Conservation (phyloP, 2,797 vertebrate genomes). For the Hemibagrus guttatus region DNA sequence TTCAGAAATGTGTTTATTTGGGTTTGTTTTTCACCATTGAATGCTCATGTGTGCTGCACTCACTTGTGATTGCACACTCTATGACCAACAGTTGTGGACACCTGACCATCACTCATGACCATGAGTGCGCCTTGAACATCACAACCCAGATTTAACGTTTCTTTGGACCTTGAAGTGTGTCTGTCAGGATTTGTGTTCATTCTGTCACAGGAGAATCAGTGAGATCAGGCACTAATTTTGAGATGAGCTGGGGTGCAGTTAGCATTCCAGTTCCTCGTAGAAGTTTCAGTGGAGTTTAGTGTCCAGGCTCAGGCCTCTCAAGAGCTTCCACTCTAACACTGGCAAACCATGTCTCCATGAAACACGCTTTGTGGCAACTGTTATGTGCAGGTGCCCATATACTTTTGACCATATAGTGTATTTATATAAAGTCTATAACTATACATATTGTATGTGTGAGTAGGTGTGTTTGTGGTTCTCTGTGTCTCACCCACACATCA, state of each 20-base stretch:
- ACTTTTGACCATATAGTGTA: background rate
- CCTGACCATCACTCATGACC: background rate
- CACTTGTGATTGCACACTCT: conserved; percentile 1
- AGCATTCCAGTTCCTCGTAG: background rate
- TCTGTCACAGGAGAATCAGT: background rate
- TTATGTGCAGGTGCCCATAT: background rate
- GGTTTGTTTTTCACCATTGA: background rate
- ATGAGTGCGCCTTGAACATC: background rate
- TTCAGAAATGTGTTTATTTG: background rate
- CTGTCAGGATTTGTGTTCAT: background rate
- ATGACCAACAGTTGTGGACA: background rate
- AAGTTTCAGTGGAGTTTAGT: background rate
- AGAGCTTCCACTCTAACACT: background rate
- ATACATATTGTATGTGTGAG: background rate
- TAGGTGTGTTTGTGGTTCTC: conserved; percentile 10
- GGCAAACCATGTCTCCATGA: background rate
- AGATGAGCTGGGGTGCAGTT: background rate
- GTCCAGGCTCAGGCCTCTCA: background rate
- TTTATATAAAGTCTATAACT: background rate
- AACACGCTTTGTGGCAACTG: background rate
- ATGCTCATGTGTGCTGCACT: conserved; percentile 5
- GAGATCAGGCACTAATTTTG: background rate
- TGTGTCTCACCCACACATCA: conserved; percentile 21
- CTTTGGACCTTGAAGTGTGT: background rate
- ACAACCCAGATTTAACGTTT: too few relatives aligned